Evolutionary conservation across 92 coral and sea anemone genomes (phyloP), one percentile per base, ranked within the genome.

Genomic region (Paramuricea clavata): DNA sequence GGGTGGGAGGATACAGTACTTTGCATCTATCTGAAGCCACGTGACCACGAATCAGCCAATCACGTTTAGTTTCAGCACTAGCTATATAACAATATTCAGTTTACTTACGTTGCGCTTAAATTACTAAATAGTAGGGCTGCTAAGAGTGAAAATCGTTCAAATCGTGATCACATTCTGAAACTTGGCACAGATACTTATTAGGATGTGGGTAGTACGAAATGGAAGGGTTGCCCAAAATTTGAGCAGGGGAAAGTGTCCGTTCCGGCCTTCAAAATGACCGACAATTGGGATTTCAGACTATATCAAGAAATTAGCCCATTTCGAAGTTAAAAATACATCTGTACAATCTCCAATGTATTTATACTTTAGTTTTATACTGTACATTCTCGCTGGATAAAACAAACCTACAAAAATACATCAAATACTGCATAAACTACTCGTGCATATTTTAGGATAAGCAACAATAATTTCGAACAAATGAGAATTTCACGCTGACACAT

Each of bases 181-280:
- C 61, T 52, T 52, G 61, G 61, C 61, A 52, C 61, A 57, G 12
- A 0, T n/a, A 19, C 30, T n/a, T 0, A 57, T 22, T 57, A 57
- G 26, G 30, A 25, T 19, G 16, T 57, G 27, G 30, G 1, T 12
- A 57, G 17, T 22, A 57, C 17, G 65, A 57, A 57, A 57, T 57
- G 61, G 65, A 57, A 57, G 65, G 65, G 65, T 57, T 57, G 65
- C 65, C 65, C 65, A n/a, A 57, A n/a, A 57, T 57, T 22, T 57
- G 30, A 22, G 30, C 30, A 57, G 26, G 65, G 65, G 30, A 57
- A 57, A 57, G 65, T 57, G 12, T n/a, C 65, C 30, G 1, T 57
- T 57, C 17, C 10, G 26, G 65, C 26, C 30, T 6, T 57, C 30
- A 57, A 57, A 25, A 25, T 57, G 65, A 26, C 65, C 12, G 65